Base-by-base conservation (phyloP, 2,113 vertebrate genomes). In the Ammodytes marinus region DNA sequence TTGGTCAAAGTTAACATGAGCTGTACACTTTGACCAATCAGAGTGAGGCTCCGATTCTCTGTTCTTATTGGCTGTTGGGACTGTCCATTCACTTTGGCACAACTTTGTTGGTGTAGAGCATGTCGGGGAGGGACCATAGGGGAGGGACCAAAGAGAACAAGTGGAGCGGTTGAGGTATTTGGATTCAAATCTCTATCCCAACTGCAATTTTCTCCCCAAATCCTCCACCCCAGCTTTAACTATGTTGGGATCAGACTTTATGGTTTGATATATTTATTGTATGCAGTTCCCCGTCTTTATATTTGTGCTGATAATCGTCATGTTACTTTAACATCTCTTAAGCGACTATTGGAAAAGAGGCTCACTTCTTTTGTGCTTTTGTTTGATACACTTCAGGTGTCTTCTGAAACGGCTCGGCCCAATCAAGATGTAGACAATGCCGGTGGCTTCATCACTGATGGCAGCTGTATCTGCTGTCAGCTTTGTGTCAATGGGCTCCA, bases 381-480 rank as follows among this genome's bases (percentile, higher is more conserved):
- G 54, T 82, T n/a, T n/a, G 58, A 63, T 19, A 64, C 68, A 66
- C 63, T 71, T 84, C 87, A 85, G 80, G 80, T 79, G 65, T 74
- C 57, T 88, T 69, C 27, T 69, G 64, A 79, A 76, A 84, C 61
- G 0, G 74, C 49, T 74, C 77, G 7, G 39, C 73, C 60, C 15
- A 45, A 76, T 67, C 52, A 89, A 90, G 79, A 80, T 27, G 58
- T 4, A 78, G 82, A 90, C 90, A 84, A 86, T 79, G 84, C 72
- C 13, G 66, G 70, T 35, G 79, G 72, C 79, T 84, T 69, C 42
- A 3, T 73, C 67, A 79, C 58, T 84, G 91, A 84, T 70, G 83
- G 86, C 79, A 76, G 85, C 84, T 66, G 77, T 37, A 35, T 58
- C 71, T 65, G 77, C 90, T 87, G 88, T 92, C 87, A 91, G 86